Base-by-base conservation (phyloP, 2,797 vertebrate genomes). In the Crenuchus spilurus region DNA sequence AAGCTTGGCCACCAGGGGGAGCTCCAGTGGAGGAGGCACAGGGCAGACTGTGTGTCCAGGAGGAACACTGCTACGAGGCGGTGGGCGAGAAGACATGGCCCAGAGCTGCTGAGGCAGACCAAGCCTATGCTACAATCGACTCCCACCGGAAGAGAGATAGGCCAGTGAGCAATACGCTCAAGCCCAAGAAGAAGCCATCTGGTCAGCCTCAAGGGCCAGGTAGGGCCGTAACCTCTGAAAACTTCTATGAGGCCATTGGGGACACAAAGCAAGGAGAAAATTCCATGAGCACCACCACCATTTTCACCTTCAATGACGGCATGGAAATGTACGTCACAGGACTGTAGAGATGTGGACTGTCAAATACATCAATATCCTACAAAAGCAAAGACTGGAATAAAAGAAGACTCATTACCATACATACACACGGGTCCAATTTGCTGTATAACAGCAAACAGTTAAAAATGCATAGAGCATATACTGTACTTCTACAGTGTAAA, bases 291-390 rank as follows among this genome's bases (percentile, higher is more conserved):
- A 94, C 91, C 84, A 94, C 93, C 82, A 94, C 93, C 82, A 92
- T 94, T 82, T 93, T 94, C 84, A 94, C 91, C 48, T 94, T 94
- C 82, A 93, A 94, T 42, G 92, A 94, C 13, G 92, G 93, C 65
- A 92, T 94, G 90, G 92, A 94, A 87, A 94, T 94, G 93, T 94
- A 94, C 1, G 91, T 93, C 83, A 94, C 92, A 0, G 92, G 93
- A 68, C 88, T 94, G 87, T 94, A 92, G 87, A 49, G 42, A 41
- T 46, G 37, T 16, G 67, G 42, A 41, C 67, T 3, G 9, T 48
- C 33, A 67, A 42, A 66, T n/a, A n/a, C n/a, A n/a, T n/a, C n/a
- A n/a, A 54, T 20, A 49, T 67, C 13, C 37, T 41, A 13, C 4
- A 60, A 51, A 33, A 46, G 35, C 24, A 20, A 16, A 48, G 26